Conservation (phyloP, 2,797 vertebrate species). For the Diglossa cyanea region DNA sequence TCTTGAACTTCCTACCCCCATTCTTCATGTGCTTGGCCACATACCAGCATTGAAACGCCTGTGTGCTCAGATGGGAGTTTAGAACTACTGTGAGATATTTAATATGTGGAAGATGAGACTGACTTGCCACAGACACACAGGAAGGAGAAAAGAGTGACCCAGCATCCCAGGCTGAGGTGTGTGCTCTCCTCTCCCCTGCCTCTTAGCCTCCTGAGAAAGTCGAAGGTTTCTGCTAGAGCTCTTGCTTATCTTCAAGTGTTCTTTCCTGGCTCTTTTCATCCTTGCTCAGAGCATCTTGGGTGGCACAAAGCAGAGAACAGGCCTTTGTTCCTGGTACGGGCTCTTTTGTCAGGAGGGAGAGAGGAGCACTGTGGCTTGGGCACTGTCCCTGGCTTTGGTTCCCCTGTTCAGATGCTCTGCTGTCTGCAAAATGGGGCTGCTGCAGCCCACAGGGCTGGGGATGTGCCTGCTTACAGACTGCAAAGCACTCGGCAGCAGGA, state of each 20-base stretch:
- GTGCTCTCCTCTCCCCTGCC: not conserved
- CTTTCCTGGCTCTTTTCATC: not conserved
- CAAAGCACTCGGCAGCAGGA: rapidly evolving
- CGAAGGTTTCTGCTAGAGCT: not conserved
- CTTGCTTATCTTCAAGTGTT: not conserved
- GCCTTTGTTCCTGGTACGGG: not conserved
- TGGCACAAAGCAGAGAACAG: not conserved
- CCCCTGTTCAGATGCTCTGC: not conserved
- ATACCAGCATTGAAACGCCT: not conserved
- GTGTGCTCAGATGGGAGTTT: conserved; percentile 4
- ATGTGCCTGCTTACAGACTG: not conserved
- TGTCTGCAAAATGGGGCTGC: not conserved
- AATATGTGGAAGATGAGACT: not conserved
- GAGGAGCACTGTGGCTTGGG: not conserved
- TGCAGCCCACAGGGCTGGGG: not conserved
- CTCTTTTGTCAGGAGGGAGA: not conserved
- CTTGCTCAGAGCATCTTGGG: not conserved
- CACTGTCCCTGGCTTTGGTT: not conserved
- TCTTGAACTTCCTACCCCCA: conserved; percentile 15
- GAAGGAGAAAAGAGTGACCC: not conserved
- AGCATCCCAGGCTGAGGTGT: not conserved
- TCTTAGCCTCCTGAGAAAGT: not conserved
- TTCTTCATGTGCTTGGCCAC: conserved; percentile 15
- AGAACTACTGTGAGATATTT: not conserved
- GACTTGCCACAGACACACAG: not conserved